Conservation (phyloP, 2,797 vertebrate species). For the Falco biarmicus region DNA sequence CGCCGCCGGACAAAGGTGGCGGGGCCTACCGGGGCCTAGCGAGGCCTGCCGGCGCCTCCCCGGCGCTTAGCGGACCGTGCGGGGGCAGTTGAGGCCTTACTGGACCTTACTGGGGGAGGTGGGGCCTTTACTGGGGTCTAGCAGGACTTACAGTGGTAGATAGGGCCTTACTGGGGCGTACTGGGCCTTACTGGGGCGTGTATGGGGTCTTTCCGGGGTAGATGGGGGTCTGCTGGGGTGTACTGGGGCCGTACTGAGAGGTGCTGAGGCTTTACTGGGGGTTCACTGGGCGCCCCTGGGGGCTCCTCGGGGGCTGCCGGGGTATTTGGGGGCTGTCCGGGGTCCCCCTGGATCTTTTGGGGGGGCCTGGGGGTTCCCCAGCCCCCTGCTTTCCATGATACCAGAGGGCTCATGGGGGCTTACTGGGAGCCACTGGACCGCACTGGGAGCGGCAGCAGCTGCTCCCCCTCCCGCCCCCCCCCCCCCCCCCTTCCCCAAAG, state of each 20-base stretch:
- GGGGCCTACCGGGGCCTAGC: neutral
- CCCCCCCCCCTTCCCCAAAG: neutral
- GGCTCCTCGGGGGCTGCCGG: neutral
- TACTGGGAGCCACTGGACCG: neutral
- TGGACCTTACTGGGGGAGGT: neutral
- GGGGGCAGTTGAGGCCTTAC: neutral
- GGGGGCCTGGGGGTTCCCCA: neutral
- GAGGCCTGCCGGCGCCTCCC: neutral
- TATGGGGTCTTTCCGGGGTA: neutral
- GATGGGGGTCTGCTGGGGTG: no score
- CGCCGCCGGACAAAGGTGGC: slow-evolving; percentile 12
- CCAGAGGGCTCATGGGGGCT: neutral
- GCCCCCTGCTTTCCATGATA: no score
- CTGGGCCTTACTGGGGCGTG: fast-evolving
- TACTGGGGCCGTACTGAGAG: no score
- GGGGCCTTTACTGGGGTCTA: neutral
- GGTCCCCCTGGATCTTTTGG: fast-evolving
- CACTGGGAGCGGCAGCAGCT: slow-evolving; percentile 28
- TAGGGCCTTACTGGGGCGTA: neutral
- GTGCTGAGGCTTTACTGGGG: neutral
- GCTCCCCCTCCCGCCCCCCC: neutral
- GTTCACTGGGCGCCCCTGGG: neutral
- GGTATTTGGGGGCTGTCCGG: neutral
- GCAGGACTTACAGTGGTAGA: neutral
- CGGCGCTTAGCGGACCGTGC: neutral